phyloP scores from a whole-genome alignment of 2,888 invertebrate species.

The Allophyes oxyacanthae region DNA sequence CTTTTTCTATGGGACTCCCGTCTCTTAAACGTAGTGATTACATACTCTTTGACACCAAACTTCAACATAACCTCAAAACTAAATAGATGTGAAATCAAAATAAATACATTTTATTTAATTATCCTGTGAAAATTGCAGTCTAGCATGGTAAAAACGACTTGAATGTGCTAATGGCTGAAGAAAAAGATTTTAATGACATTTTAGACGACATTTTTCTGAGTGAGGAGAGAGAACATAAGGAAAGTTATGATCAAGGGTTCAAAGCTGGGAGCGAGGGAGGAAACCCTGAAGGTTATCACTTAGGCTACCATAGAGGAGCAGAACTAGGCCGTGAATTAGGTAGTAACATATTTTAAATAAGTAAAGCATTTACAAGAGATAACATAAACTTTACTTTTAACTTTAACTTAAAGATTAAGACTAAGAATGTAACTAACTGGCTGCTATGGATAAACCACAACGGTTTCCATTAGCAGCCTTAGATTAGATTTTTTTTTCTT shows the following conservation, averaged over 20 bases:
- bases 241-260: conserved; percentile 92
- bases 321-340: conserved; percentile 93
- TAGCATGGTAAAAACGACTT: conserved; percentile 12
- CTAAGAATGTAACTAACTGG: no score
- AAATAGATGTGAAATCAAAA: neutral
- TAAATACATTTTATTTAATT: neutral
- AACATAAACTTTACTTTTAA: no score
- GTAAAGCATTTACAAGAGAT: no score
- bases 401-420: no score
- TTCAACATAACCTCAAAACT: neutral
- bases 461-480: no score
- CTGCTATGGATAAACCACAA: no score
- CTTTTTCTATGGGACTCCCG: no score
- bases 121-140: neutral
- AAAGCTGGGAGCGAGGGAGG: conserved; percentile 90
- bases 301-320: conserved; percentile 94
- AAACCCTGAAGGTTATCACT: conserved; percentile 91
- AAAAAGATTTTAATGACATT: conserved; percentile 92
- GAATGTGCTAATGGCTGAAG: conserved; percentile 76
- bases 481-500: no score
- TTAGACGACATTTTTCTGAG: conserved; percentile 92
- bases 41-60: no score
- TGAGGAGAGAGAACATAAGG: conserved; percentile 91
- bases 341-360: conserved; percentile 46
- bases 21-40: no score